These are phyloP conservation scores for Poecilia gillii DNA, from an alignment of 2,797 vertebrate species.

Conservation along the genomic window DNA sequence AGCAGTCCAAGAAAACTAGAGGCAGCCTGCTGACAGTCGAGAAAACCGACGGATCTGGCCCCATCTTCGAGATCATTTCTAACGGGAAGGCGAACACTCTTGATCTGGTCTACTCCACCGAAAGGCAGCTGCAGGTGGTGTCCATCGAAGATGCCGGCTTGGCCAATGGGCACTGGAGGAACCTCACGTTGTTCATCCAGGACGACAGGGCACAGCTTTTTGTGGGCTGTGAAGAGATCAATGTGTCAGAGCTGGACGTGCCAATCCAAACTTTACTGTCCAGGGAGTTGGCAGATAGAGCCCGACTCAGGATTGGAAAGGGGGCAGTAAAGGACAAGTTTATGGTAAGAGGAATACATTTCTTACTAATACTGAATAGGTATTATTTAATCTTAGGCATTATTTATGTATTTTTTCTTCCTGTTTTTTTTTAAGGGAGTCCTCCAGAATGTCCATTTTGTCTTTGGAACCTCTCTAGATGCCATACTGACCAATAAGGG, in stretches of 20 bases:
- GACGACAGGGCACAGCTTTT: constrained; percentile 93
- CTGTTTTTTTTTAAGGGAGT: constrained; percentile 84
- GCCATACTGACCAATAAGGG: constrained; percentile 94
- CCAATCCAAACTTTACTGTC: constrained; percentile 91
- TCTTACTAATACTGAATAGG: background rate
- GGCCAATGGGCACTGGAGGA: constrained; percentile 93
- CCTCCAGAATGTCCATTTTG: constrained; percentile 96
- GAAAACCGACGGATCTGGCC: constrained; percentile 87
- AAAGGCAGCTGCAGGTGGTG: constrained; percentile 86
- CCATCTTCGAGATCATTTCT: constrained; percentile 92
- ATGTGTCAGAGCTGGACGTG: constrained; percentile 88
- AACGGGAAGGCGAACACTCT: constrained; percentile 92
- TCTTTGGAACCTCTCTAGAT: constrained; percentile 93
- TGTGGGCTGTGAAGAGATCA: constrained; percentile 94
- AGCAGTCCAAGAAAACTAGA: constrained; percentile 89
- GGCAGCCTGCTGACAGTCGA: constrained; percentile 91
- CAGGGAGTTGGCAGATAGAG: constrained; percentile 85
- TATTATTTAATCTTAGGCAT: too few relatives aligned
- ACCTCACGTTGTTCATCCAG: constrained; percentile 95
- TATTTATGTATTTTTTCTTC: too few relatives aligned
- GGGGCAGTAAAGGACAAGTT: constrained; percentile 91
- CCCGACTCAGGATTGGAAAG: constrained; percentile 90
- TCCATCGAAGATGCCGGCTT: constrained; percentile 91
- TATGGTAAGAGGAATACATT: constrained; percentile 80
- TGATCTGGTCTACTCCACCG: constrained; percentile 89